Conservation (phyloP, 2,888 invertebrate genomes). For the Leptopilina drosophilae region DNA sequence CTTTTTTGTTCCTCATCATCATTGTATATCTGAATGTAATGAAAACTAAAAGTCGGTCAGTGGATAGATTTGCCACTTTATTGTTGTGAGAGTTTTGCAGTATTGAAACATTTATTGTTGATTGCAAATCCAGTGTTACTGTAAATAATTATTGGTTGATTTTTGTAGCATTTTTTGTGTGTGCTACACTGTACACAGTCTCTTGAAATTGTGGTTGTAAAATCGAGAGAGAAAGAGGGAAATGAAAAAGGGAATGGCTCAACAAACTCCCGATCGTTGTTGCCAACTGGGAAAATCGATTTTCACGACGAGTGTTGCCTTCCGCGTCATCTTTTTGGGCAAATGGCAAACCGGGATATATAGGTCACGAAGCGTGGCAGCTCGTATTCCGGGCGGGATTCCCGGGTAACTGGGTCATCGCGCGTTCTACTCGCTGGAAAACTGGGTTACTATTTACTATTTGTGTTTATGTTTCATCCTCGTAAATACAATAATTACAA, state of each 20-base stretch:
- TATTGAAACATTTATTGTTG: constrained; percentile 2
- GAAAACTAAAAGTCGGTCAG: background rate
- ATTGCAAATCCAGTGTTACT: background rate
- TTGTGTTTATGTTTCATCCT: background rate
- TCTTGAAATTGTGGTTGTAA: background rate
- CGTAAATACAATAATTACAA: too few relatives aligned
- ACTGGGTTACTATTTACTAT: constrained; percentile 56
- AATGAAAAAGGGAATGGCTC: background rate
- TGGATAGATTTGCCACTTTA: background rate
- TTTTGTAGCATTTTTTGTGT: too few relatives aligned
- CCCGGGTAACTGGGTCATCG: constrained; percentile 69
- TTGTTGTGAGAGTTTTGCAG: background rate
- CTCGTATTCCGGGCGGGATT: constrained; percentile 67
- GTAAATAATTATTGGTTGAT: too few relatives aligned
- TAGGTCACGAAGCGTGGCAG: constrained; percentile 49
- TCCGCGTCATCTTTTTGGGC: constrained; percentile 35
- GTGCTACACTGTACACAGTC: too few relatives aligned
- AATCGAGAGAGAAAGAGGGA: background rate
- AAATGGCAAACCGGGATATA: constrained; percentile 28
- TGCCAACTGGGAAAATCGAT: constrained; percentile 38
- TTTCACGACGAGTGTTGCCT: constrained; percentile 20
- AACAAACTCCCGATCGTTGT: constrained; percentile 1
- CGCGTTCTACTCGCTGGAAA: constrained; percentile 56
- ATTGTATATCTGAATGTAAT: background rate
- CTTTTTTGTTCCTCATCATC: background rate